A percentile compares a stretch with the other conserved stretches of the same genome.
phyloP scores from a whole-genome alignment of 2,113 vertebrate genomes.

The Desmodus rotundus region DNA sequence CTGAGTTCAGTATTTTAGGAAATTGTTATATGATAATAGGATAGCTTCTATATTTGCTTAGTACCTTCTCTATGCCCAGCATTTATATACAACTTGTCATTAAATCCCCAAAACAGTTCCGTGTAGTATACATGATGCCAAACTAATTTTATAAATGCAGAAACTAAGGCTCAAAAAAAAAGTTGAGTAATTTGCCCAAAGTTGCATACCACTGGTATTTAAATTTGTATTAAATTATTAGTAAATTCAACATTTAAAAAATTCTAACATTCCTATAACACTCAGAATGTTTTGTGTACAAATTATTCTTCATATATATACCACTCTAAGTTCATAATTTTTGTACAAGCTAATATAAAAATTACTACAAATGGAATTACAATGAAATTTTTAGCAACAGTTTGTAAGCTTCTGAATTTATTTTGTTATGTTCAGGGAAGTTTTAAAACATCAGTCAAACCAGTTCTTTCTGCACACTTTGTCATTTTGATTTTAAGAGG shows the following conservation, averaged over 20 bases:
- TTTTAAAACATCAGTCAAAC: neutral
- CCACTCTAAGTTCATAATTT: neutral
- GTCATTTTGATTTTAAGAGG: constrained; percentile 33
- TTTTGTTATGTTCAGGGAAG: neutral
- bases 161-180: constrained; percentile 11
- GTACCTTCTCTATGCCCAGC: neutral
- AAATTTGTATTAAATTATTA: neutral
- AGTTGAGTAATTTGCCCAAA: neutral
- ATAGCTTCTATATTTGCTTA: neutral
- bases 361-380: neutral
- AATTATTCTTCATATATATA: neutral
- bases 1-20: neutral
- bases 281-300: neutral
- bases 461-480: neutral
- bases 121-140: neutral
- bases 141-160: neutral
- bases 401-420: constrained; percentile 11
- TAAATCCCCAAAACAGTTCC: neutral
- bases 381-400: neutral
- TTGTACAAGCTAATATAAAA: neutral
- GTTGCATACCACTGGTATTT: neutral
- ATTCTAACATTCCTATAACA: neutral
- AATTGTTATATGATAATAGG: neutral
- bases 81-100: neutral
- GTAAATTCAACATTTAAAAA: neutral